Evolutionary conservation across 2,888 invertebrate genomes (phyloP), one percentile per base, ranked within the genome.

Genomic region (Eremobia ochroleuca): DNA sequence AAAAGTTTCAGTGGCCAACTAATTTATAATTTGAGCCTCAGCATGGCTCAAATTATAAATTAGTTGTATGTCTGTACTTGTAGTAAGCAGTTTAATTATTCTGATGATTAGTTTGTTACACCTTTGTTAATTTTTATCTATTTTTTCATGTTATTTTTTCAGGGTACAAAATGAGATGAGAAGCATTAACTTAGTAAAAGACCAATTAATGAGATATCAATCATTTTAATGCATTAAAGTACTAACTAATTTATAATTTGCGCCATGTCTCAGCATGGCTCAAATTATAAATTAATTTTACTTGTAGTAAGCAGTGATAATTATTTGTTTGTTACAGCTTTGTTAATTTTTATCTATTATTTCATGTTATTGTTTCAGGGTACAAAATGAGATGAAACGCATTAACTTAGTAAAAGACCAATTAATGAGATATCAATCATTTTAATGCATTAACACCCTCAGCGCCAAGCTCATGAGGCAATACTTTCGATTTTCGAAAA

Each of bases 161-260:
- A 49, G 28, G 31, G 21, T 61, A 40, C 18, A 31, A 52, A 81
- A 67, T 79, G 76, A 82, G 40, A 64, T 82, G n/a, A 49, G 49
- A 2, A 49, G 62, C 18, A 68, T 31, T 55, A 61, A 4, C 25
- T 73, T 81, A 58, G 1, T 67, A 58, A 34, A 62, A 43, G 1
- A 28, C 31, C 37, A 43, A 64, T 68, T 28, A 64, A 52, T 49
- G 49, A 43, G 34, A 18, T 68, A 40, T 64, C 11, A 65, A 55
- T 66, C 11, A 37, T 64, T 65, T 69, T 52, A 70, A 66, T 66
- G 55, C 25, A 52, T 64, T 43, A n/a, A n/a, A n/a, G n/a, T n/a
- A n/a, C n/a, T n/a, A 43, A 18, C n/a, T n/a, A n/a, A n/a, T n/a
- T n/a, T n/a, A n/a, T n/a, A n/a, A n/a, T n/a, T n/a, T n/a, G n/a